Conservation (phyloP, 2,113 vertebrate species). For the Trichechus manatus region DNA sequence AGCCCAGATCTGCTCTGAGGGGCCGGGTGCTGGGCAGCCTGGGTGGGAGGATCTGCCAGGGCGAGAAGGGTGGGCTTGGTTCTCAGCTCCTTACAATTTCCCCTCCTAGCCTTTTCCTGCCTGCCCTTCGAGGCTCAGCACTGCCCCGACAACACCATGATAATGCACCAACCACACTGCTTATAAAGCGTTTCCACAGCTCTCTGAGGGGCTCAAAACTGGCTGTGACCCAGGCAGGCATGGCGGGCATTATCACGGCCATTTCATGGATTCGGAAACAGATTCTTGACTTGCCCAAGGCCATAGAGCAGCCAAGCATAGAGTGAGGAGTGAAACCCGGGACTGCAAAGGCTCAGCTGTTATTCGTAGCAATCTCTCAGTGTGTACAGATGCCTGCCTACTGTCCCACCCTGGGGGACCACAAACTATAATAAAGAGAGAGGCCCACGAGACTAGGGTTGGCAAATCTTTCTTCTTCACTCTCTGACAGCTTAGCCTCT, state of each 20-base stretch:
- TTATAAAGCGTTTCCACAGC: not conserved
- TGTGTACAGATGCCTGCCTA: not conserved
- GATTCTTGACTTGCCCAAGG: not conserved
- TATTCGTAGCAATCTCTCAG: not conserved
- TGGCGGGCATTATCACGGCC: not conserved
- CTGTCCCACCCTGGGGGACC: rapidly evolving
- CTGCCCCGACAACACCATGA: not conserved
- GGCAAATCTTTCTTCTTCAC: not conserved
- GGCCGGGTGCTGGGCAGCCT: not conserved
- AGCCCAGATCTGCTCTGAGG: not conserved
- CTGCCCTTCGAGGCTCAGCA: not conserved
- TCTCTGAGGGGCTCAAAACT: not conserved
- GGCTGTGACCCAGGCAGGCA: not conserved
- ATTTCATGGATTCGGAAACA: not conserved
- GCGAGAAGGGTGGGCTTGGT: no score
- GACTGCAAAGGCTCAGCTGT: not conserved
- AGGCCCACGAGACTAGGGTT: not conserved
- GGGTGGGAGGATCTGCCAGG: not conserved
- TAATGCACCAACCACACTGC: rapidly evolving
- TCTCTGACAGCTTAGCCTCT: not conserved
- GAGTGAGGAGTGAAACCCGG: not conserved
- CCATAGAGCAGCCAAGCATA: not conserved
- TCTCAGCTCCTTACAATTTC: not conserved
- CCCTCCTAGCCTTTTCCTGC: not conserved
- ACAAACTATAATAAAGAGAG: rapidly evolving